Evolutionary conservation across 2,888 invertebrate genomes (phyloP).

Genomic region (Exephanes ischioxanthus): DNA sequence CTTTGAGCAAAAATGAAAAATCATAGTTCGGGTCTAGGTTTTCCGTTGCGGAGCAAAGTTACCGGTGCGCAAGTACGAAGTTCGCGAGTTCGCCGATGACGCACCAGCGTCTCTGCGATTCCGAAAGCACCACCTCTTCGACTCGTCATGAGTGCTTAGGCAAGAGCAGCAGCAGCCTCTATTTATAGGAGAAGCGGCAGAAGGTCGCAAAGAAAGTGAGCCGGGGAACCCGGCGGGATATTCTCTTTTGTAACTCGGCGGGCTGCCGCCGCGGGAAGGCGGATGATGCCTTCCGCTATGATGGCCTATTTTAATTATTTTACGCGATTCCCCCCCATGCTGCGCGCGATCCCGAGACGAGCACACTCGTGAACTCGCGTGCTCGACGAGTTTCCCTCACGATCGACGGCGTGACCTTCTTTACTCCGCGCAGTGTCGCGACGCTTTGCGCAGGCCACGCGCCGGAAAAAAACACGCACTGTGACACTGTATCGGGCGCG

Average conservation of each 20-base stretch:
- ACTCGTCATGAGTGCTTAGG: slow-evolving; percentile 13
- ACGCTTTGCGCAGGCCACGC: background rate
- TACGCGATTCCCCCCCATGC: slow-evolving; percentile 10
- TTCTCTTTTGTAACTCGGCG: slow-evolving; percentile 30
- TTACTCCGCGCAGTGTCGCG: slow-evolving; percentile 6
- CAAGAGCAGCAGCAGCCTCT: slow-evolving; percentile 21
- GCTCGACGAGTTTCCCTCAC: slow-evolving; percentile 7
- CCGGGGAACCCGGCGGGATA: slow-evolving; percentile 72
- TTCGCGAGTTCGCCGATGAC: slow-evolving; percentile 5
- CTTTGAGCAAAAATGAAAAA: background rate
- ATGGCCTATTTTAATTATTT: slow-evolving; percentile 39
- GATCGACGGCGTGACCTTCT: background rate
- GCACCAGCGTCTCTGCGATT: slow-evolving; percentile 1
- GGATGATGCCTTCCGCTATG: slow-evolving; percentile 15
- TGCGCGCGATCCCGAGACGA: background rate
- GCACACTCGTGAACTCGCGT: background rate
- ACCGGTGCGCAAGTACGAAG: background rate
- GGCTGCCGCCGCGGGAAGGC: slow-evolving; percentile 4
- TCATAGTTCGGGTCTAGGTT: background rate
- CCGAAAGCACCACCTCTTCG: slow-evolving; percentile 13
- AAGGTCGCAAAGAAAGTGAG: slow-evolving; percentile 81
- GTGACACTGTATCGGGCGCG: slow-evolving; percentile 39
- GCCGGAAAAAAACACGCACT: slow-evolving; percentile 30
- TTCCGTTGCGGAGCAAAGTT: background rate
- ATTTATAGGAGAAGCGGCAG: slow-evolving; percentile 68